These are phyloP conservation scores for Elmis aenea DNA, from an alignment of 2,888 invertebrate genomes.

Conservation along the genomic window DNA sequence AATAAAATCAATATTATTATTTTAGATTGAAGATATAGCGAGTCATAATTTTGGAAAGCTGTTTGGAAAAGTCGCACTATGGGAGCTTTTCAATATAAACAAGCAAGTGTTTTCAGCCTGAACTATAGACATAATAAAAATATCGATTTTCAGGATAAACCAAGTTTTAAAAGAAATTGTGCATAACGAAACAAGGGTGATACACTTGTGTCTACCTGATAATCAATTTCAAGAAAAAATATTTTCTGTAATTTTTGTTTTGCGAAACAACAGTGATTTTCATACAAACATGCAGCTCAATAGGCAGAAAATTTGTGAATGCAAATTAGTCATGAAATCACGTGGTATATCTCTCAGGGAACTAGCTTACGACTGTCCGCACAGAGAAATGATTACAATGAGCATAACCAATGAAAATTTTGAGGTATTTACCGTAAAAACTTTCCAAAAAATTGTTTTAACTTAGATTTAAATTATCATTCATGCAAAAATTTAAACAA, in stretches of 20 bases:
- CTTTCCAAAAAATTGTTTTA: no score
- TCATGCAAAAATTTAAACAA: no score
- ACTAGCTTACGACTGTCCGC: constrained; percentile 38
- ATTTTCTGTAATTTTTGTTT: constrained; percentile 32
- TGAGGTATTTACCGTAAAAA: constrained; percentile 36
- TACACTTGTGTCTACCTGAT: constrained; percentile 36
- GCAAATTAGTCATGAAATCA: constrained; percentile 28
- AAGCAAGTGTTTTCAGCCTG: constrained; percentile 38
- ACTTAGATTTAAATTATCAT: no score
- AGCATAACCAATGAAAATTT: constrained; percentile 33
- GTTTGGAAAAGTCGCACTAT: constrained; percentile 42
- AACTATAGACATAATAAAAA: no score
- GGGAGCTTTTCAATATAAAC: constrained; percentile 43
- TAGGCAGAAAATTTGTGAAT: constrained; percentile 39
- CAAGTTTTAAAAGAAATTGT: constrained; percentile 27
- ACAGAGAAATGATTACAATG: constrained; percentile 36
- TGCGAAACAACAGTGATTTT: constrained; percentile 36
- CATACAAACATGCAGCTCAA: constrained; percentile 32
- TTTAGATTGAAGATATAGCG: constrained; percentile 41
- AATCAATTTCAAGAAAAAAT: constrained; percentile 29
- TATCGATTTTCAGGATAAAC: constrained; percentile 37
- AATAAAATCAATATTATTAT: constrained; percentile 10
- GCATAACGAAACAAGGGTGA: constrained; percentile 25
- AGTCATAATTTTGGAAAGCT: constrained; percentile 37
- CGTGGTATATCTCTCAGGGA: constrained; percentile 32